These are phyloP conservation scores for Aproaerema taeniolella DNA, from an alignment of 2,888 invertebrate genomes.

Conservation along the genomic window DNA sequence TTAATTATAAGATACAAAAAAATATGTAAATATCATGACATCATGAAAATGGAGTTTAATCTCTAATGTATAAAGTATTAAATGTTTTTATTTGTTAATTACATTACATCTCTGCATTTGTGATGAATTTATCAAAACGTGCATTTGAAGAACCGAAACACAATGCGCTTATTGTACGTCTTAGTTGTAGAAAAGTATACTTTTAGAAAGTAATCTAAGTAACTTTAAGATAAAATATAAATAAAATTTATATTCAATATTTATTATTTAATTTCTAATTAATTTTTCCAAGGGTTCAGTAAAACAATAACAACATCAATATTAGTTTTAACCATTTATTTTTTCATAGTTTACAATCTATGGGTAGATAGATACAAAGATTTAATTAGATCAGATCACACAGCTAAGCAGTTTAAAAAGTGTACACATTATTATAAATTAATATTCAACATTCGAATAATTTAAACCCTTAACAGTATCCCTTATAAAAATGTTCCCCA, in stretches of 20 bases:
- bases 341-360: conserved; percentile 74
- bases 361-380: conserved; percentile 65
- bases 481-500: conserved; percentile 69
- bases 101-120: background rate
- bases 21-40: too few species aligned
- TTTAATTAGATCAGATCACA: conserved; percentile 73
- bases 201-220: background rate
- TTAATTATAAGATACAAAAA: too few species aligned
- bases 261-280: background rate
- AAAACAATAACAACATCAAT: conserved; percentile 54
- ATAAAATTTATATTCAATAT: background rate
- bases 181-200: background rate
- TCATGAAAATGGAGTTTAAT: background rate
- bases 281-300: background rate
- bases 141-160: background rate
- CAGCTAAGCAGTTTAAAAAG: conserved; percentile 66
- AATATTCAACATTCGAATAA: conserved; percentile 69
- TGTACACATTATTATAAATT: conserved; percentile 68
- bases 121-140: background rate
- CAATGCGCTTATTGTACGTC: background rate
- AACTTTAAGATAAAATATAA: background rate
- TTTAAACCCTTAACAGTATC: conserved; percentile 69
- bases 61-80: background rate
- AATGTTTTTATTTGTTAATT: background rate
- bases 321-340: conserved; percentile 67